Evolutionary conservation across 2,113 vertebrate genomes (phyloP), one percentile per base, ranked within the genome.

Genomic region (Ptyas mucosa): DNA sequence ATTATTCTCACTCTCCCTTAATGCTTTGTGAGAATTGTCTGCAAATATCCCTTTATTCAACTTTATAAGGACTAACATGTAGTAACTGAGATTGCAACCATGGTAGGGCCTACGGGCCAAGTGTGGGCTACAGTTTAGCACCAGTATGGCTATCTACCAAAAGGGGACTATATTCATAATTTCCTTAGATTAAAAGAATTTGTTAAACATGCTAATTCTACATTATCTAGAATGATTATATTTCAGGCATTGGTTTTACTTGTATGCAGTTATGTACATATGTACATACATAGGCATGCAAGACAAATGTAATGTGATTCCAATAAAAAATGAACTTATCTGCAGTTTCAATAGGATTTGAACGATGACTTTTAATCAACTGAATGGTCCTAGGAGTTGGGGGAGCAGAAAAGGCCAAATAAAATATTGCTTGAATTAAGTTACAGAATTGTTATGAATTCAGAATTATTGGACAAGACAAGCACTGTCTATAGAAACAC

Each of bases 371-470:
- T 90, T 87, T 57, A 93, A 93, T 93, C 94, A 86, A 91, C 14
- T 85, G 88, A 90, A 46, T 11, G 61, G 12, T 14, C 21, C 8
- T 57, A 43, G 88, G 46, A 8, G 29, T 26, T 3, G 7, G 46
- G 58, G 43, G 89, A 85, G 0, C 18, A 54, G 88, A 29, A 57
- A 89, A 26, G 43, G 87, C 39, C 15, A 92, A 94, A 95, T 90
- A n/a, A 2, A 89, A 51, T 94, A 81, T 61, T 49, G 12, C 93
- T 93, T 93, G 89, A 93, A 81, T 69, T 88, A 91, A 58, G 69
- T 57, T 85, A 91, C 69, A 21, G n/a, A 69, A 53, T 93, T 90
- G 93, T 89, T 94, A 92, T 93, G 54, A 81, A 24, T 64, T 93
- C 26, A 93, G 69, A 92, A 89, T 94, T 81, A 95, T 93, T 15